Evolutionary conservation across 1,140 invertebrate species (phyloP).

Genomic region (Penaeus chinensis): DNA sequence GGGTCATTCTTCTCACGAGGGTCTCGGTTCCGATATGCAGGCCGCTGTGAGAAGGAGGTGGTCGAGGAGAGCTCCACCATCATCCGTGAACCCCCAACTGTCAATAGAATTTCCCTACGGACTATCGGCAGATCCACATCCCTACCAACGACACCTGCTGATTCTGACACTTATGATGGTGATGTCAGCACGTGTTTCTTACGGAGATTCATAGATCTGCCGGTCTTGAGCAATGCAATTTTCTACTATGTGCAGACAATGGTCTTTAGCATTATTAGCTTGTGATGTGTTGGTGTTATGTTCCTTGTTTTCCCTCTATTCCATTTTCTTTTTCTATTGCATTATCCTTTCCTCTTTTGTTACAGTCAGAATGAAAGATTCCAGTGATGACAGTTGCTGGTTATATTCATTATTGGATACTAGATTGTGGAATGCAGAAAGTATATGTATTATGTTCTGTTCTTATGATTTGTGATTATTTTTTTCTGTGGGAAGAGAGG

Average conservation of each 20-base stretch:
- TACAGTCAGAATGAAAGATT: background rate
- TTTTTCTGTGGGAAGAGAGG: no score
- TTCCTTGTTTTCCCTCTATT: background rate
- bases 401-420: no score
- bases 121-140: conserved; percentile 58
- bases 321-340: background rate
- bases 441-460: no score
- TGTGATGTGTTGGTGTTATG: background rate
- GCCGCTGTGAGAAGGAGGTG: conserved; percentile 88
- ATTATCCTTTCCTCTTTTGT: background rate
- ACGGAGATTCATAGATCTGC: background rate
- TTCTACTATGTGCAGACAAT: background rate
- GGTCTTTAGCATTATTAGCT: no score
- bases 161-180: conserved; percentile 60
- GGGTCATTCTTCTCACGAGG: conserved; percentile 95
- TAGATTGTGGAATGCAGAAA: no score
- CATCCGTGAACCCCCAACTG: conserved; percentile 63
- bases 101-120: conserved; percentile 61
- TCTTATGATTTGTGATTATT: no score
- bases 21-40: conserved; percentile 92
- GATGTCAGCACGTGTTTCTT: background rate
- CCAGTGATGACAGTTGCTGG: no score
- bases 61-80: conserved; percentile 74
- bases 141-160: conserved; percentile 58
- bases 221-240: background rate